phyloP scores from a whole-genome alignment of 2,888 invertebrate species.

The Clivina fossor region DNA sequence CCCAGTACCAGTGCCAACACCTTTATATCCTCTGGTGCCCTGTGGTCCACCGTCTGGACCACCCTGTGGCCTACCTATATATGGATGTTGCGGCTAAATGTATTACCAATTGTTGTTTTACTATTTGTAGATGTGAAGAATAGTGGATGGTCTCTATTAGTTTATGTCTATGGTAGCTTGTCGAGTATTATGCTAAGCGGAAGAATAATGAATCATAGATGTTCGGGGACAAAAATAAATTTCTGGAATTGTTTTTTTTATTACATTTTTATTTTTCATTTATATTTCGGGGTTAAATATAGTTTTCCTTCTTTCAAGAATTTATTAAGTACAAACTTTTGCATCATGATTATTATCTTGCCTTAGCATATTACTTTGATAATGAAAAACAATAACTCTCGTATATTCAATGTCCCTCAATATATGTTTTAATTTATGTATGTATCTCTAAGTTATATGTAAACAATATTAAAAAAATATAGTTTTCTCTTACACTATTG shows the following conservation, averaged over 20 bases:
- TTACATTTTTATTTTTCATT: background rate
- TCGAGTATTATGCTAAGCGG: constrained; percentile 39
- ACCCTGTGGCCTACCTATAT: constrained; percentile 30
- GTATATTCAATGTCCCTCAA: background rate
- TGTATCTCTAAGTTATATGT: no score
- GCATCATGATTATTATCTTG: constrained; percentile 14
- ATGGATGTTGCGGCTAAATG: no score
- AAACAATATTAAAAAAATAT: no score
- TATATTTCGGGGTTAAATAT: constrained; percentile 7
- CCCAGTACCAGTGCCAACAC: constrained; percentile 19
- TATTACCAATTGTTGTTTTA: no score
- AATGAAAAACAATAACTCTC: background rate
- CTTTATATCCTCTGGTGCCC: constrained; percentile 47
- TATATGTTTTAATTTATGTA: no score
- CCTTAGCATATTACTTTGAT: background rate
- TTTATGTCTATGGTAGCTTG: no score
- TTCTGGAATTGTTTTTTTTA: constrained; percentile 13
- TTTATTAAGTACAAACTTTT: constrained; percentile 21
- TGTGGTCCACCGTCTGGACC: constrained; percentile 51
- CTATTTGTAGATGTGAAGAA: no score
- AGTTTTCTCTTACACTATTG: no score
- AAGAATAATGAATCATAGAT: constrained; percentile 48
- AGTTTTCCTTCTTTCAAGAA: constrained; percentile 22
- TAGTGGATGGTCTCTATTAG: no score
- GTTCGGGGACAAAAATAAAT: constrained; percentile 25